These are phyloP conservation scores for Malthinus seriepunctatus DNA, from an alignment of 2,888 invertebrate genomes.

Conservation along the genomic window DNA sequence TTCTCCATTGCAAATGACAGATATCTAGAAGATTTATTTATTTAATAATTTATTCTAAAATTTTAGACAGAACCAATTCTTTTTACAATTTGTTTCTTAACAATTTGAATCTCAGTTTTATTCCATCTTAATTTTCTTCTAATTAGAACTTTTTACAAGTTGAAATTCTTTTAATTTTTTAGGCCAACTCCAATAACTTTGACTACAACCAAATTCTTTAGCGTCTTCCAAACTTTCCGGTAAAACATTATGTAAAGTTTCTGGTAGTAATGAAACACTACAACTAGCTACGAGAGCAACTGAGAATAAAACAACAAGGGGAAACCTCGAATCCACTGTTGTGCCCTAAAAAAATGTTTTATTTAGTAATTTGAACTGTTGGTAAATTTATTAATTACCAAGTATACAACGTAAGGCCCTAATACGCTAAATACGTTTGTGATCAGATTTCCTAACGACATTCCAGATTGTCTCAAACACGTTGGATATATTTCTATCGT, in stretches of 20 bases:
- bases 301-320: constrained; percentile 52
- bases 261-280: constrained; percentile 61
- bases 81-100: too few relatives aligned
- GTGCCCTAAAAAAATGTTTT: constrained; percentile 41
- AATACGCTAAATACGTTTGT: constrained; percentile 61
- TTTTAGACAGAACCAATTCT: too few relatives aligned
- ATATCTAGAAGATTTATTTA: too few relatives aligned
- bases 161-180: not conserved
- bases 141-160: too few relatives aligned
- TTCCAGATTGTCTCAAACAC: constrained; percentile 66
- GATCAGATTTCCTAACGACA: constrained; percentile 62
- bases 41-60: too few relatives aligned
- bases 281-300: constrained; percentile 56
- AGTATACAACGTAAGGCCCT: constrained; percentile 64
- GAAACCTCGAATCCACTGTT: constrained; percentile 52
- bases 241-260: constrained; percentile 64
- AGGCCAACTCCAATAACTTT: constrained; percentile 16
- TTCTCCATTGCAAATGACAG: too few relatives aligned
- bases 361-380: not conserved
- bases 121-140: too few relatives aligned
- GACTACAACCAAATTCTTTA: constrained; percentile 56
- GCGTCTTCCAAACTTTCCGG: constrained; percentile 69
- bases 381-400: too few relatives aligned
- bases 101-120: too few relatives aligned
- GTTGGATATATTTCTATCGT: constrained; percentile 71